Evolutionary conservation across 2,888 invertebrate species (phyloP), one percentile per base, ranked within the genome.

Genomic region (Andrena camellia): DNA sequence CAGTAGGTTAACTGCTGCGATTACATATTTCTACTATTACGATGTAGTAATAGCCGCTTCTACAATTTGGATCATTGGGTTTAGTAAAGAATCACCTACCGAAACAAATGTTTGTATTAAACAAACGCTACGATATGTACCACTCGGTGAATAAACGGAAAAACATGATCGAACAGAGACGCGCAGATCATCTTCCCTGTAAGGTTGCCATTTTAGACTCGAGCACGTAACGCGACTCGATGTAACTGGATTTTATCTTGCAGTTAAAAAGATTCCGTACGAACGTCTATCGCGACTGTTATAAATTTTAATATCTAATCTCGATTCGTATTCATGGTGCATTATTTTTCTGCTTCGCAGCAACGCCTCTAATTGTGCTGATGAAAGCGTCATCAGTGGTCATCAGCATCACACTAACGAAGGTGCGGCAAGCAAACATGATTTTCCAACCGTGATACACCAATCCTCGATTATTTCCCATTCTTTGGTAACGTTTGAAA

Each of bases 131-230:
- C n/a, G 31, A 4, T 7, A 54, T 10, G 26, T 29, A 60, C 20
- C 0, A 35, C 23, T 66, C 8, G 50, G 23, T 31, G 33, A 7
- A 48, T 8, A 31, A 67, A 67, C 60, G 57, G 50, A 57, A 42
- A 68, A 70, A 64, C 63, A 31, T 33, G 10, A 66, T 20, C 8
- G 60, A 74, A 60, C 13, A 23, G 31, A n/a, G 48, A 59, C 59
- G 67, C 79, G 73, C 78, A 2, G 74, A 60, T 78, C 60, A 60
- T 54, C 48, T 80, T 29, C 31, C 48, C 59, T 26, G 35, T 62
- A 60, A 6, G n/a, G 80, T 66, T 80, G 80, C 80, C 80, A 76
- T 76, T 71, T 71, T 80, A 67, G 31, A 50, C 26, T 68, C 26
- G 17, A 62, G 3, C n/a, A 10, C 50, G 20, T 62, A 52, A 7